These are phyloP conservation scores for Petrolisthes cinctipes DNA, from an alignment of 2,888 invertebrate genomes.

Conservation along the genomic window DNA sequence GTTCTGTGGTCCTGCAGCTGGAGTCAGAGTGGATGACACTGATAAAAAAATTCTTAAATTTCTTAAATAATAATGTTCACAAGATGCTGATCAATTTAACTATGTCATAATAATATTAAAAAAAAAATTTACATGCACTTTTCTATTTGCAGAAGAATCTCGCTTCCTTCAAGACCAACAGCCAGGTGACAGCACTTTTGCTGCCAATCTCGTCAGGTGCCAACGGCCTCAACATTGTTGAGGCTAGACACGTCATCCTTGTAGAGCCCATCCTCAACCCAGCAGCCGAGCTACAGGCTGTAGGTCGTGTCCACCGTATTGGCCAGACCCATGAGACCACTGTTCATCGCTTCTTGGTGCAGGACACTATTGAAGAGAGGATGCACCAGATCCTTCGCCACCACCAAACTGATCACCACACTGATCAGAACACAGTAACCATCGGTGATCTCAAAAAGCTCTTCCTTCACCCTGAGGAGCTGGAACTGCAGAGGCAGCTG, in stretches of 20 bases:
- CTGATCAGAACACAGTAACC: conserved; percentile 67
- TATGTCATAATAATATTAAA: too few relatives aligned
- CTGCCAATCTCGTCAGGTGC: conserved; percentile 79
- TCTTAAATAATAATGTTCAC: too few relatives aligned
- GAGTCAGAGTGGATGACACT: too few relatives aligned
- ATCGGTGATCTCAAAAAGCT: conserved; percentile 67
- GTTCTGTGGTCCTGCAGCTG: not conserved
- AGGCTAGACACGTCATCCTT: conserved; percentile 83
- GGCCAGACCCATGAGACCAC: conserved; percentile 81
- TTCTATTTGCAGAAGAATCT: conserved; percentile 69
- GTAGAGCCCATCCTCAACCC: conserved; percentile 82
- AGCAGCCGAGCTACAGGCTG: conserved; percentile 81
- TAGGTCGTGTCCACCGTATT: conserved; percentile 83
- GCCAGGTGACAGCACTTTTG: conserved; percentile 74
- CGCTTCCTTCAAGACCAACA: conserved; percentile 72
- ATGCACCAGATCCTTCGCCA: conserved; percentile 72
- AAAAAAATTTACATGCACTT: too few relatives aligned
- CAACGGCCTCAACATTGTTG: conserved; percentile 83
- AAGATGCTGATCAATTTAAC: too few relatives aligned
- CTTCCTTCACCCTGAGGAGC: conserved; percentile 59
- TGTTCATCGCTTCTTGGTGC: conserved; percentile 78
- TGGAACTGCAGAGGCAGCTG: conserved; percentile 36
- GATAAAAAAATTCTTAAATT: too few relatives aligned
- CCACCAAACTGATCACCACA: conserved; percentile 49
- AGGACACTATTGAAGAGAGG: conserved; percentile 80